Percentiles rank a stretch among this genome's conserved stretches.
phyloP scores from a whole-genome alignment of 1,140 invertebrate genomes.

The Ditylenchus dipsaci region DNA sequence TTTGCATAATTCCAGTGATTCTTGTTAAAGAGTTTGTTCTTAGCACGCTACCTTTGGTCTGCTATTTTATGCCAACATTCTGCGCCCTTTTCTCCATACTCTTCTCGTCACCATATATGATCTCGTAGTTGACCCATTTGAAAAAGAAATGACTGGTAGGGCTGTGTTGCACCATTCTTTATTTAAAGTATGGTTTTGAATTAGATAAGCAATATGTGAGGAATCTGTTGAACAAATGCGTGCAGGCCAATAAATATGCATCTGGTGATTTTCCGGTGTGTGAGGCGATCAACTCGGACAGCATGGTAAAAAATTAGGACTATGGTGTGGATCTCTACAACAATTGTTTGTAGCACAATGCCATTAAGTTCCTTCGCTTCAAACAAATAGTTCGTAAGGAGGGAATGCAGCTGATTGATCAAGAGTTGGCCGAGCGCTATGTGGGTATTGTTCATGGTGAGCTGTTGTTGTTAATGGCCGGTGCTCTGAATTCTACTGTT shows the following conservation, averaged over 20 bases:
- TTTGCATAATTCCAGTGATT: background rate
- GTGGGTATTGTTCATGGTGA: background rate
- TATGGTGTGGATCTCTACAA: no score
- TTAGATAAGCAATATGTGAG: conserved; percentile 25
- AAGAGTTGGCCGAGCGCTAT: background rate
- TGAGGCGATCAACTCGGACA: conserved; percentile 35
- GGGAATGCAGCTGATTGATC: background rate
- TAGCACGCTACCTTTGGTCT: conserved; percentile 12
- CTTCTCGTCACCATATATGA: conserved; percentile 3
- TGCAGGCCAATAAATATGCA: conserved; percentile 3
- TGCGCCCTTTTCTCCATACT: conserved; percentile 19
- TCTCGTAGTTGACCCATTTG: background rate
- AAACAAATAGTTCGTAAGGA: background rate
- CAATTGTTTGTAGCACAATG: background rate
- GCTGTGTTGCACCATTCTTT: background rate
- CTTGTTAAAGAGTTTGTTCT: background rate
- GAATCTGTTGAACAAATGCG: conserved; percentile 7
- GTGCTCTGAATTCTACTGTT: no score
- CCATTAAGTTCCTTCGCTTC: background rate
- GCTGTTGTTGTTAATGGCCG: no score
- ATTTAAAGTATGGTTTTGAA: background rate
- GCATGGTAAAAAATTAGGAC: background rate
- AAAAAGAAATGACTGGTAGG: background rate
- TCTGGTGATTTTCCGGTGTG: conserved; percentile 7
- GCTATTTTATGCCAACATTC: conserved; percentile 13